These are phyloP conservation scores for Agonopterix arenella DNA, from an alignment of 2,888 invertebrate species.

Conservation along the genomic window DNA sequence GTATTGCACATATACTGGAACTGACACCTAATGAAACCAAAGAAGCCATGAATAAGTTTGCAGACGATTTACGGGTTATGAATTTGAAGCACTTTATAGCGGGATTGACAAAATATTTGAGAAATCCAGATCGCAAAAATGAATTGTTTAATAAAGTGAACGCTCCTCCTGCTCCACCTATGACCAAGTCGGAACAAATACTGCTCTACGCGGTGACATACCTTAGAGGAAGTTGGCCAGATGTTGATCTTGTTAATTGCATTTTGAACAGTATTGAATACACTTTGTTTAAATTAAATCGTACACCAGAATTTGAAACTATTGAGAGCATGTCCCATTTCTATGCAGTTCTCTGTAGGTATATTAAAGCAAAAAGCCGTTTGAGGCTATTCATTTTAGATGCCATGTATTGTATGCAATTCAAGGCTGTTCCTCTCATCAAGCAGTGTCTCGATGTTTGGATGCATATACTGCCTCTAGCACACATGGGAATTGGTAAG, in stretches of 20 bases:
- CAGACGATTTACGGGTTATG: conserved; percentile 33
- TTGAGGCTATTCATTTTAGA: conserved; percentile 57
- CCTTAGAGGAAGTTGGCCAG: conserved; percentile 23
- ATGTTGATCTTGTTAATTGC: conserved; percentile 30
- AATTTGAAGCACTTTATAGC: conserved; percentile 35
- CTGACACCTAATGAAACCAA: conserved; percentile 26
- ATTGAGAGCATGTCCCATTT: conserved; percentile 59
- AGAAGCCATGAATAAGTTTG: conserved; percentile 35
- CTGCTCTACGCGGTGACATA: conserved; percentile 45
- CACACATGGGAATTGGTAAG: conserved; percentile 56
- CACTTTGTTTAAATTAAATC: conserved; percentile 49
- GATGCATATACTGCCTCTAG: conserved; percentile 55
- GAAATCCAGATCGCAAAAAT: conserved; percentile 39
- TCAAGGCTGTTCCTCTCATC: conserved; percentile 51
- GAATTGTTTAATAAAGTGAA: conserved; percentile 41
- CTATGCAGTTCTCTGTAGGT: conserved; percentile 58
- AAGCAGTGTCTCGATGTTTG: conserved; percentile 60
- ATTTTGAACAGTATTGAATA: conserved; percentile 50
- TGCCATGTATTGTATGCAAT: conserved; percentile 66
- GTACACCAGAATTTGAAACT: conserved; percentile 46
- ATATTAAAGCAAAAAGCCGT: conserved; percentile 39
- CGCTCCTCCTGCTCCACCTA: conserved; percentile 41
- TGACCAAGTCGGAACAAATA: conserved; percentile 57
- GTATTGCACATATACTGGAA: conserved; percentile 30
- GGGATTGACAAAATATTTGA: conserved; percentile 45